phyloP scores from a whole-genome alignment of 2,888 invertebrate genomes.

The Amiota minor region DNA sequence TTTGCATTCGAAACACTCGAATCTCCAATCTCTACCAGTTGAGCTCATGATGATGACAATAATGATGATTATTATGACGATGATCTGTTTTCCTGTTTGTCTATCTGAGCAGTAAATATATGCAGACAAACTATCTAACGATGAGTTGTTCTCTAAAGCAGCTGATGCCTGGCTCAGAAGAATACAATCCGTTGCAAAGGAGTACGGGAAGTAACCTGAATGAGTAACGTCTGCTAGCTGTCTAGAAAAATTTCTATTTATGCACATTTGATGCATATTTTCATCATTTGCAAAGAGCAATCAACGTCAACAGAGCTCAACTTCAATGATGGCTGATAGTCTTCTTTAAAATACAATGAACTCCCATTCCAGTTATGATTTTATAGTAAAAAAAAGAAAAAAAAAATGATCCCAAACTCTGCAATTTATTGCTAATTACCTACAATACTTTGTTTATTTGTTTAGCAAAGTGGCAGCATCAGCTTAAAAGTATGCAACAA shows the following conservation, averaged over 20 bases:
- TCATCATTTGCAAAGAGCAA: background rate
- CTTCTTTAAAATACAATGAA: too few species aligned
- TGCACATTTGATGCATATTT: conserved; percentile 31
- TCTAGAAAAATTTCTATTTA: conserved; percentile 33
- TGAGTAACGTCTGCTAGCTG: conserved; percentile 30
- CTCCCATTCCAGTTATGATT: too few species aligned
- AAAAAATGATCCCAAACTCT: background rate
- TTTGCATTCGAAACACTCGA: background rate
- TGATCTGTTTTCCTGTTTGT: background rate
- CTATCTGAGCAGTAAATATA: conserved; percentile 11
- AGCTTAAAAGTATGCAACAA: conserved; percentile 11
- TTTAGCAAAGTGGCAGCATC: background rate
- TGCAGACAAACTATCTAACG: conserved; percentile 28
- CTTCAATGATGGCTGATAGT: too few species aligned
- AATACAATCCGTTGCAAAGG: conserved; percentile 6
- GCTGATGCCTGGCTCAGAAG: background rate
- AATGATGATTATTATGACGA: background rate
- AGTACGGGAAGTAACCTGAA: background rate
- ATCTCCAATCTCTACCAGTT: background rate
- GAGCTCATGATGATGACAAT: background rate
- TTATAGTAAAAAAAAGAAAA: too few species aligned
- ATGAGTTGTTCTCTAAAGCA: conserved; percentile 16
- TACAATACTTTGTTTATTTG: conserved; percentile 22
- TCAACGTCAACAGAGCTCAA: background rate
- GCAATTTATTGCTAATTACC: conserved; percentile 51